Percentiles rank a stretch among this genome's conserved stretches.
Conservation (phyloP, 2,888 invertebrate species). For the Gastracanthus pulcherrimus region DNA sequence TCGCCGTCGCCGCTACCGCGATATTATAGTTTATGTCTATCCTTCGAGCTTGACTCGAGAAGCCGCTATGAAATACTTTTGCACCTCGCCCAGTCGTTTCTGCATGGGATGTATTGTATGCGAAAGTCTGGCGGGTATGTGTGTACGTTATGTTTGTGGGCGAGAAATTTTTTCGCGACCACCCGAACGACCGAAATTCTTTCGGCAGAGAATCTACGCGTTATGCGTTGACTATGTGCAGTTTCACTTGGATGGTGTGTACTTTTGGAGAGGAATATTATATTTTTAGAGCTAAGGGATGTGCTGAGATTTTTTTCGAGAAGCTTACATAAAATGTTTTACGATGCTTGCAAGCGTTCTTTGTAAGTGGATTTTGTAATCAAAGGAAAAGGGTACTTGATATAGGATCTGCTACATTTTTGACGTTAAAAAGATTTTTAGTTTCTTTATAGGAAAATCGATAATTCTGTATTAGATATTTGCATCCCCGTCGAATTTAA, state of each 20-base stretch:
- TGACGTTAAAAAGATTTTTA: too few relatives aligned
- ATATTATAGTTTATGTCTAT: conserved; percentile 63
- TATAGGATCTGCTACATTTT: too few relatives aligned
- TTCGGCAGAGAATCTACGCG: not conserved
- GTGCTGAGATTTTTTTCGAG: not conserved
- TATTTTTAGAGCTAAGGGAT: not conserved
- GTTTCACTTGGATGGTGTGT: not conserved
- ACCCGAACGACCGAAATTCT: not conserved
- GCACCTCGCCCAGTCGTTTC: conserved; percentile 58
- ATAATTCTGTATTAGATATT: too few relatives aligned
- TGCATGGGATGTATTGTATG: not conserved
- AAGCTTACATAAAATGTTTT: conserved; percentile 31
- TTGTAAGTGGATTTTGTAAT: conserved; percentile 30
- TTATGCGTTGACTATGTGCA: not conserved
- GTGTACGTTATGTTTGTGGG: not conserved
- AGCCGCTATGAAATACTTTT: conserved; percentile 70
- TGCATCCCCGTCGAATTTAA: too few relatives aligned
- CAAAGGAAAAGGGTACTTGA: not conserved
- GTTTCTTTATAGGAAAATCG: too few relatives aligned
- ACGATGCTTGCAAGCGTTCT: not conserved
- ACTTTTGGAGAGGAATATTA: not conserved
- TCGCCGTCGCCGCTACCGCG: conserved; percentile 38
- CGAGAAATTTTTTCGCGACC: conserved; percentile 1
- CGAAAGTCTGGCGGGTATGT: too few relatives aligned
- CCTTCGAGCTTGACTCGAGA: conserved; percentile 56